Percentiles rank a stretch among this genome's conserved stretches.
These are phyloP conservation scores for Piprites chloris DNA, from an alignment of 2,113 vertebrate genomes.

Conservation along the genomic window DNA sequence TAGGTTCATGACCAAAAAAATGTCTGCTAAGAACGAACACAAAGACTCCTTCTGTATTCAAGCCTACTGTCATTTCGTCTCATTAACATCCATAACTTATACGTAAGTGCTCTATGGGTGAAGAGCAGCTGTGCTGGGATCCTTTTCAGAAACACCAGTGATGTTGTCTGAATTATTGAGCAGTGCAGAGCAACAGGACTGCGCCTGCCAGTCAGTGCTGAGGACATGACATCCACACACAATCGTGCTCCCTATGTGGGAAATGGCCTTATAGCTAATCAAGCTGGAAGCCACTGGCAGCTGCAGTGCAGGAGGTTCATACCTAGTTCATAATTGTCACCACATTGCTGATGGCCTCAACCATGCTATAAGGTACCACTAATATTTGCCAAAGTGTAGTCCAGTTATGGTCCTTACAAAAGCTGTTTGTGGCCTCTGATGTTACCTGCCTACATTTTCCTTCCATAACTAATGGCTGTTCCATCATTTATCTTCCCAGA, in stretches of 20 bases:
- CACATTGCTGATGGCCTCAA: not conserved
- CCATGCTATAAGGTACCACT: not conserved
- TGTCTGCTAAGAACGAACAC: not conserved
- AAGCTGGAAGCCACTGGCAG: not conserved
- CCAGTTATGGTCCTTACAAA: not conserved
- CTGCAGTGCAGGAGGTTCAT: not conserved
- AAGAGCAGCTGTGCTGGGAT: not conserved
- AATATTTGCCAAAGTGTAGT: not conserved
- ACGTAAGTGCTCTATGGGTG: rapidly evolving
- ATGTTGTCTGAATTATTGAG: not conserved
- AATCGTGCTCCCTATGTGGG: not conserved
- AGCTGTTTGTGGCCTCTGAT: not conserved
- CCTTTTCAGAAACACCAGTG: not conserved
- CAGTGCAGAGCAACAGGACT: not conserved
- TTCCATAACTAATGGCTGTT: not conserved
- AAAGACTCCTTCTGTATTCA: not conserved
- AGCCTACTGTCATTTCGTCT: not conserved
- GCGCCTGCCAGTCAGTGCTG: not conserved
- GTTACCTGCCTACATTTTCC: not conserved
- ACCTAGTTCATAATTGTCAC: not conserved
- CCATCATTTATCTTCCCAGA: not conserved
- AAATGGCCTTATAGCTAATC: not conserved
- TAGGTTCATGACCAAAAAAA: not conserved
- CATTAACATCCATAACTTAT: not conserved
- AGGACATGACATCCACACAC: not conserved